Evolutionary conservation across 2,888 invertebrate genomes (phyloP), one percentile per base, ranked within the genome.

Genomic region (Caenorhabditis japonica): DNA sequence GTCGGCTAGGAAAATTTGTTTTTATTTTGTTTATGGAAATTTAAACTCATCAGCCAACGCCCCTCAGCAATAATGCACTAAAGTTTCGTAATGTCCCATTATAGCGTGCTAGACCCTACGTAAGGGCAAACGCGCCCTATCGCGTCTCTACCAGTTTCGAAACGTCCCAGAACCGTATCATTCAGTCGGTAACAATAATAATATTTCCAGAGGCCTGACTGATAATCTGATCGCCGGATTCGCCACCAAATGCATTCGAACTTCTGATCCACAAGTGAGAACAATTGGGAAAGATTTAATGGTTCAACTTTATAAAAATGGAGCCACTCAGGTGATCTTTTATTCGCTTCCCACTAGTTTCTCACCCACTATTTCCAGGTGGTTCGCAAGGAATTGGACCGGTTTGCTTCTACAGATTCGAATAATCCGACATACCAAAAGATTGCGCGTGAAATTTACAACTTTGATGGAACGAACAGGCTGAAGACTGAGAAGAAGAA

Each of bases 381-480:
- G 3, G 73, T 74, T 43, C 62, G 62, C 7, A 51, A 53, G 10
- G 47, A 74, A 43, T 15, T 74, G 30, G 39, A 69, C 17, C 58
- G 59, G 21, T 74, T 74, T 34, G 68, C 68, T 4, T 38, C 46
- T n/a, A 47, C 51, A 2, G 74, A 74, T 52, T 30, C 74, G 12
- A 74, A 74, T 41, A 74, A 74, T 59, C 74, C 74, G 25, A 69
- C 74, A 1, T 74, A 74, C 21, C 68, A 61, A 27, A 73, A 68
- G 49, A 69, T 64, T 19, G 34, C 52, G 34, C 60, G 64, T 46
- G 72, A 73, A 38, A 73, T 73, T 60, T 60, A 60, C 53, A 60
- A 52, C 51, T 49, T 66, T 39, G 60, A 73, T 49, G 72, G 64
- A 53, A 49, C n/a, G n/a, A n/a, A 53, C 34, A 47, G 34, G n/a